Evolutionary conservation across 2,797 vertebrate genomes (phyloP).

Genomic region (Carcharodon carcharias): DNA sequence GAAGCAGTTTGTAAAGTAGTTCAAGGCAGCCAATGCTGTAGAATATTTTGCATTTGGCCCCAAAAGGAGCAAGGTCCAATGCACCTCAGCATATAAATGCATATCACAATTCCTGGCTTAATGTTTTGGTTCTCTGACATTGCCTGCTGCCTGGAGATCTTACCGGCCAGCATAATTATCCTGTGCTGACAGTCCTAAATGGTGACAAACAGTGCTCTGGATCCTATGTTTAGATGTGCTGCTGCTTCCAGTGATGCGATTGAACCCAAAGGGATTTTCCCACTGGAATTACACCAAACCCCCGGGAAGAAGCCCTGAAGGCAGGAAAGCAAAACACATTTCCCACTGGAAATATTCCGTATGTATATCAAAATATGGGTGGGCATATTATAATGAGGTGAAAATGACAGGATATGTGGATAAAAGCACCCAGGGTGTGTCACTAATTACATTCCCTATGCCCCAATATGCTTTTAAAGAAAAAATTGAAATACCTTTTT

Average conservation of each 20-base stretch:
- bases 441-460: not conserved
- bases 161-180: not conserved
- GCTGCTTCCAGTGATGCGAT: not conserved
- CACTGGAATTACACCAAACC: not conserved
- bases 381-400: not conserved
- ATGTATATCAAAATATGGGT: not conserved
- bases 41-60: not conserved
- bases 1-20: not conserved
- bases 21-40: not conserved
- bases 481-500: not conserved
- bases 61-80: not conserved
- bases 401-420: not conserved
- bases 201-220: not conserved
- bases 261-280: not conserved
- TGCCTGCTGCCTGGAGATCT: not conserved
- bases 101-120: not conserved
- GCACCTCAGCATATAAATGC: not conserved
- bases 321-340: not conserved
- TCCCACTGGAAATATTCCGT: not conserved
- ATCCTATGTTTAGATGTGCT: not conserved
- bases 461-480: not conserved
- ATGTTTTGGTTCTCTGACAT: too few species aligned
- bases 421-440: too few species aligned
- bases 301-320: not conserved
- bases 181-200: not conserved